phyloP scores from a whole-genome alignment of 2,888 invertebrate genomes.

The Sphecodes monilicornis region DNA sequence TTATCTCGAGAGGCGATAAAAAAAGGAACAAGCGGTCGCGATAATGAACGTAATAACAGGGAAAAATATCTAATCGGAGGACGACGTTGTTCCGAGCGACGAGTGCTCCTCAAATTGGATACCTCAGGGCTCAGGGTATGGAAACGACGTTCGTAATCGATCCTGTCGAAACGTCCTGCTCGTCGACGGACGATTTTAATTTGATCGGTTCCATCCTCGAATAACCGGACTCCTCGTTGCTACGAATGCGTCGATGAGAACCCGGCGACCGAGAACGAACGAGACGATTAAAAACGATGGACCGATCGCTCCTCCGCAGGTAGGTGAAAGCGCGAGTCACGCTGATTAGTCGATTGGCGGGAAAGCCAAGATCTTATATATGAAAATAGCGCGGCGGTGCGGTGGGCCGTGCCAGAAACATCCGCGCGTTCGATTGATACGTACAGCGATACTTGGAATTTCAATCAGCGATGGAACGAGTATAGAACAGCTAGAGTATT shows the following conservation, averaged over 20 bases:
- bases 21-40: neutral
- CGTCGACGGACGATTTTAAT: neutral
- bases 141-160: neutral
- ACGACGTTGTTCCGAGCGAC: neutral
- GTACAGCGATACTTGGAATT: slow-evolving; percentile 40
- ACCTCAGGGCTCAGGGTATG: neutral
- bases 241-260: neutral
- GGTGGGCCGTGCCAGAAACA: slow-evolving; percentile 33
- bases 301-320: neutral
- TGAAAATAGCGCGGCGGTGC: slow-evolving; percentile 40
- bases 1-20: slow-evolving; percentile 27
- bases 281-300: neutral
- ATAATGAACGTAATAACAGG: slow-evolving; percentile 6
- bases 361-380: slow-evolving; percentile 47
- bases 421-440: slow-evolving; percentile 43
- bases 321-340: neutral
- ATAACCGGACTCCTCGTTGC: neutral
- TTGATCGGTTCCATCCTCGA: neutral
- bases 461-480: slow-evolving; percentile 38
- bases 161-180: neutral
- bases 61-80: slow-evolving; percentile 28
- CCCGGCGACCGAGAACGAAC: neutral
- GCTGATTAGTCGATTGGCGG: slow-evolving; percentile 35
- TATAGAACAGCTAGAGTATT: slow-evolving; percentile 28
- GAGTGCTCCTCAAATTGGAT: neutral